Conservation (phyloP, 2,113 vertebrate species). For the Gambusia holbrooki region DNA sequence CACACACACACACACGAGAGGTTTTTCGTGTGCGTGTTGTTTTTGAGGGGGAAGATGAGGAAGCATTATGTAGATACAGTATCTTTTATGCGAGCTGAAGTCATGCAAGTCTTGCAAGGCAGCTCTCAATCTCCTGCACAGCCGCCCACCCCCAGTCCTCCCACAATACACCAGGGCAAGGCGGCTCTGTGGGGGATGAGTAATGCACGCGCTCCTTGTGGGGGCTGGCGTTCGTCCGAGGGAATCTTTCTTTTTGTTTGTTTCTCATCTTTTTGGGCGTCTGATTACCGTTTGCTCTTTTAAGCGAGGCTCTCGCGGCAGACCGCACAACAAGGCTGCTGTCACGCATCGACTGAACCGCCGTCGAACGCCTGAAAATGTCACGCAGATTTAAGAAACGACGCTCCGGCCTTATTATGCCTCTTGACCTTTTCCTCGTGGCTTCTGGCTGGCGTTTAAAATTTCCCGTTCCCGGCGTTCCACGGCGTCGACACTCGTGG, state of each 20-base stretch:
- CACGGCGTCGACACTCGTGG: slow-evolving; percentile 10
- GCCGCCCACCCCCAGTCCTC: slow-evolving; percentile 67
- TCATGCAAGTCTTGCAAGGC: slow-evolving; percentile 42
- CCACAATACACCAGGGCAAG: slow-evolving; percentile 65
- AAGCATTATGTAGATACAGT: slow-evolving; percentile 39
- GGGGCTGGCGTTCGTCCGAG: slow-evolving; percentile 54
- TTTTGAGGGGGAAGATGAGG: slow-evolving; percentile 15
- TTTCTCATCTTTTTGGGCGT: slow-evolving; percentile 33
- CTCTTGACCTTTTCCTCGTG: slow-evolving; percentile 52
- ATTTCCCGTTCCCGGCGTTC: slow-evolving; percentile 23
- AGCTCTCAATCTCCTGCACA: slow-evolving; percentile 54
- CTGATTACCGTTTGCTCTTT: slow-evolving; percentile 42
- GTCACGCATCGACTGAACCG: slow-evolving; percentile 18
- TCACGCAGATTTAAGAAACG: slow-evolving; percentile 47
- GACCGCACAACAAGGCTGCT: slow-evolving; percentile 19
- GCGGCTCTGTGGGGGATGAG: slow-evolving; percentile 68
- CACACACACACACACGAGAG: not conserved
- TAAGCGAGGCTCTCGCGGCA: slow-evolving; percentile 26
- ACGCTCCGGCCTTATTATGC: slow-evolving; percentile 26
- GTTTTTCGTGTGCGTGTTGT: no score
- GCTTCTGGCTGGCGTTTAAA: slow-evolving; percentile 34
- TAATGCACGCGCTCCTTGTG: slow-evolving; percentile 58
- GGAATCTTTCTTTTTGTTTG: slow-evolving; percentile 13
- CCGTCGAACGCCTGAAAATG: slow-evolving; percentile 38
- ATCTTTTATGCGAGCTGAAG: slow-evolving; percentile 38